These are phyloP conservation scores for Halyomorpha halys DNA, from an alignment of 1,140 invertebrate species.

Conservation along the genomic window DNA sequence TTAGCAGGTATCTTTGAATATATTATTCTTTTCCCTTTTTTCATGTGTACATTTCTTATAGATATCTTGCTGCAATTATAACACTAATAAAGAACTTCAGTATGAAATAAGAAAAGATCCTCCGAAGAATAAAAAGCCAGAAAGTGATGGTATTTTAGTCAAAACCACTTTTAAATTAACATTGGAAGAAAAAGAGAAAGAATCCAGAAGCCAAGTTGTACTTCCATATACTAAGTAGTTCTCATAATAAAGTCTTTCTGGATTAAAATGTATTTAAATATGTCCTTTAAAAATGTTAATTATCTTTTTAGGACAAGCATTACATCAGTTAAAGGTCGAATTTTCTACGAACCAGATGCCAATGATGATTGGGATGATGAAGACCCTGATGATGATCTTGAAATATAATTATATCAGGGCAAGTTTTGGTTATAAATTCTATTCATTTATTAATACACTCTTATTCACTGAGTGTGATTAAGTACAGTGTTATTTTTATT, in stretches of 20 bases:
- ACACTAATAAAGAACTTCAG: neutral
- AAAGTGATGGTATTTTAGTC: neutral
- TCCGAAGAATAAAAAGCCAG: neutral
- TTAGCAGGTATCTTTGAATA: too few species aligned
- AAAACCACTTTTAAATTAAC: constrained; percentile 25
- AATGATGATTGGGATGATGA: constrained; percentile 29
- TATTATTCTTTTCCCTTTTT: too few species aligned
- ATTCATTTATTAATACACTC: too few species aligned
- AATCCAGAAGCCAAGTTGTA: constrained; percentile 22
- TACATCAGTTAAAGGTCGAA: constrained; percentile 7
- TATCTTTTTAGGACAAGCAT: neutral
- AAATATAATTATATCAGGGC: constrained; percentile 13
- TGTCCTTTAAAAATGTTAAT: neutral
- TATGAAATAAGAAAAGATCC: constrained; percentile 9
- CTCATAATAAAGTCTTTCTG: neutral
- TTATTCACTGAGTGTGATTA: too few species aligned
- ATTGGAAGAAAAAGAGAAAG: constrained; percentile 23
- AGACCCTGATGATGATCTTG: constrained; percentile 27
- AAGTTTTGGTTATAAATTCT: neutral
- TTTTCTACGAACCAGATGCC: constrained; percentile 26
- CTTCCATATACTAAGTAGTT: constrained; percentile 23
- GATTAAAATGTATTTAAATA: neutral
- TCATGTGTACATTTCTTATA: neutral
- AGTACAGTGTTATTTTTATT: too few species aligned
- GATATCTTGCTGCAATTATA: neutral